Conservation (phyloP, 2,797 vertebrate species). For the Notamacropus eugenii region DNA sequence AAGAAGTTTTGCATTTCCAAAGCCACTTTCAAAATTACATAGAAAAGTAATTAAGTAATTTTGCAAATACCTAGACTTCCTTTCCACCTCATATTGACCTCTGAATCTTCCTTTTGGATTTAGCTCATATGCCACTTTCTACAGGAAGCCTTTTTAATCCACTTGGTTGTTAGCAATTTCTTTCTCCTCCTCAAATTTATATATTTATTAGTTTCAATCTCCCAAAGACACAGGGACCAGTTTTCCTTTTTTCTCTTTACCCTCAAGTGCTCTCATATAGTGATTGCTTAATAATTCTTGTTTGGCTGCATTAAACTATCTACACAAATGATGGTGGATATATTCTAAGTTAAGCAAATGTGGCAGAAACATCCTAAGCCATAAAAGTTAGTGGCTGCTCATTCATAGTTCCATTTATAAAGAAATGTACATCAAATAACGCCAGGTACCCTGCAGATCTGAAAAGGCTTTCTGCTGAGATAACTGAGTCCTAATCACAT, state of each 20-base stretch:
- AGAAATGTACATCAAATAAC: background rate
- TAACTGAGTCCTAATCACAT: background rate
- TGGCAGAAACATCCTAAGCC: background rate
- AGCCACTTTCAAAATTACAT: background rate
- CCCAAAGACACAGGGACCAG: background rate
- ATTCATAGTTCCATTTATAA: background rate
- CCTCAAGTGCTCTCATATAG: background rate
- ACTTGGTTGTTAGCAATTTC: background rate
- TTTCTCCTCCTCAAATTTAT: background rate
- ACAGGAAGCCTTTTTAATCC: background rate
- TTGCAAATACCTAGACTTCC: background rate
- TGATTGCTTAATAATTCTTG: background rate
- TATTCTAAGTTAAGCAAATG: background rate
- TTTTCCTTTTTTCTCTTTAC: background rate
- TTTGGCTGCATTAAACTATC: background rate
- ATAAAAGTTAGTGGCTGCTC: background rate
- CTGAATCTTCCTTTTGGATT: background rate
- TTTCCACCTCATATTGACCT: background rate
- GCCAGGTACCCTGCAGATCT: background rate
- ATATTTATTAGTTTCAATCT: background rate
- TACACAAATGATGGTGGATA: background rate
- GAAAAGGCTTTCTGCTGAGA: background rate
- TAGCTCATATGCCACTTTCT: background rate
- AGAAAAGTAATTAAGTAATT: background rate
- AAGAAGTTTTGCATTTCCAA: background rate